These are phyloP conservation scores for Excalfactoria chinensis DNA, from an alignment of 2,113 vertebrate genomes.

Conservation along the genomic window DNA sequence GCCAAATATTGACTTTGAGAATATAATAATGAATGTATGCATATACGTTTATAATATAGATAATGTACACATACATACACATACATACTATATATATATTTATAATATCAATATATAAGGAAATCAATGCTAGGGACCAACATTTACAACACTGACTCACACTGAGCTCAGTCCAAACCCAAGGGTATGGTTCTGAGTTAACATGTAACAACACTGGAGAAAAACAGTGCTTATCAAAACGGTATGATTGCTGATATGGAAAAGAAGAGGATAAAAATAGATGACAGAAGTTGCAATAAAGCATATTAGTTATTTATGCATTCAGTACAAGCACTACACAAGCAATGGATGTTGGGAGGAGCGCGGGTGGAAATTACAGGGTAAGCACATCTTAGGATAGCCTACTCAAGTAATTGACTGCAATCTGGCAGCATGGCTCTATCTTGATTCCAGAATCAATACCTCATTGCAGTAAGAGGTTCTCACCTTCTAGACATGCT, in stretches of 20 bases:
- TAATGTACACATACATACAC: not conserved
- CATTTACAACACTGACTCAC: not conserved
- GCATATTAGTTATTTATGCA: not conserved
- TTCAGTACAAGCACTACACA: not conserved
- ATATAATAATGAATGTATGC: not conserved
- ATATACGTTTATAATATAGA: no score
- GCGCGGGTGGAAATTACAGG: not conserved
- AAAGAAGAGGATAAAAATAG: not conserved
- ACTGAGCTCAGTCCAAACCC: not conserved
- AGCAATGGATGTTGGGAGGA: not conserved
- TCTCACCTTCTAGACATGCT: not conserved
- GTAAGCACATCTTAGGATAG: conserved; percentile 14
- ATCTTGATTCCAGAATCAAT: conserved; percentile 46
- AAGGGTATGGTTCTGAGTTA: not conserved
- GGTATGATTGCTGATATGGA: not conserved
- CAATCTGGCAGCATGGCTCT: conserved; percentile 19
- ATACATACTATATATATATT: no score
- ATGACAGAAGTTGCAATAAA: not conserved
- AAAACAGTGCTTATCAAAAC: not conserved
- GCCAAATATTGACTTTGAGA: not conserved
- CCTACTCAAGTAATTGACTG: conserved; percentile 22
- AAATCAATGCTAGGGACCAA: not conserved
- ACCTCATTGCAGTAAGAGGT: conserved; percentile 1
- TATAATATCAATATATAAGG: not conserved
- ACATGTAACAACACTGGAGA: not conserved